Conservation (phyloP, 2,113 vertebrate species). For the Hippocampus barbouri region DNA sequence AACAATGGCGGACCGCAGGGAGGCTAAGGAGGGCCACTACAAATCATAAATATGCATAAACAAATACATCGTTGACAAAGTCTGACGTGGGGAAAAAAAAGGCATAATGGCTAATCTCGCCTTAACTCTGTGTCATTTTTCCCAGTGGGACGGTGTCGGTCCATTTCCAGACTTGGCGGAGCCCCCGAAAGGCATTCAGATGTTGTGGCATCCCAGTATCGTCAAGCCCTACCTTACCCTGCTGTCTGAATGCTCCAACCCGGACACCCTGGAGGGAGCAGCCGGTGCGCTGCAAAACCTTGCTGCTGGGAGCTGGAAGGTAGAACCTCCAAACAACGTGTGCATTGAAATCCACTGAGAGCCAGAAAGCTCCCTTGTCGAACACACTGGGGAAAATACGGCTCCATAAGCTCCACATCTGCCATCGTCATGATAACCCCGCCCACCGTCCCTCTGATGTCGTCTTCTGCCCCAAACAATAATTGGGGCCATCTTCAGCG, state of each 20-base stretch:
- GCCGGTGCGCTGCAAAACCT: constrained; percentile 95
- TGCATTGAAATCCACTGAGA: constrained; percentile 16
- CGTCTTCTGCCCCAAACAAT: too few species aligned
- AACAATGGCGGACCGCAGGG: not conserved
- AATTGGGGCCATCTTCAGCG: too few species aligned
- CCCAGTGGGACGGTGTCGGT: constrained; percentile 93
- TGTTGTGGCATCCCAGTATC: constrained; percentile 97
- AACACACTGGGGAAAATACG: not conserved
- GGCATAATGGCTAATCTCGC: too few species aligned
- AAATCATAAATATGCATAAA: not conserved
- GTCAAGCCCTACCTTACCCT: constrained; percentile 98
- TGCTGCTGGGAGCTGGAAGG: constrained; percentile 97
- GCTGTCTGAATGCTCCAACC: constrained; percentile 96
- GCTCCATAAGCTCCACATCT: not conserved
- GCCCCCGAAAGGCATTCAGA: constrained; percentile 95
- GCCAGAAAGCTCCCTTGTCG: constrained; percentile 8
- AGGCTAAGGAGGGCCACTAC: not conserved
- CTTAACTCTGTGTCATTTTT: constrained; percentile 45
- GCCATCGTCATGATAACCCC: too few species aligned
- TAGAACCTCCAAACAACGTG: constrained; percentile 60
- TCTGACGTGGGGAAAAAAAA: too few species aligned
- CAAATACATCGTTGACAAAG: too few species aligned
- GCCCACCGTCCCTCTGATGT: too few species aligned
- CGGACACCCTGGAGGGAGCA: constrained; percentile 94
- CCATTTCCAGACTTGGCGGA: constrained; percentile 93